phyloP scores from a whole-genome alignment of 2,113 vertebrate species.

The Leptodactylus fuscus region DNA sequence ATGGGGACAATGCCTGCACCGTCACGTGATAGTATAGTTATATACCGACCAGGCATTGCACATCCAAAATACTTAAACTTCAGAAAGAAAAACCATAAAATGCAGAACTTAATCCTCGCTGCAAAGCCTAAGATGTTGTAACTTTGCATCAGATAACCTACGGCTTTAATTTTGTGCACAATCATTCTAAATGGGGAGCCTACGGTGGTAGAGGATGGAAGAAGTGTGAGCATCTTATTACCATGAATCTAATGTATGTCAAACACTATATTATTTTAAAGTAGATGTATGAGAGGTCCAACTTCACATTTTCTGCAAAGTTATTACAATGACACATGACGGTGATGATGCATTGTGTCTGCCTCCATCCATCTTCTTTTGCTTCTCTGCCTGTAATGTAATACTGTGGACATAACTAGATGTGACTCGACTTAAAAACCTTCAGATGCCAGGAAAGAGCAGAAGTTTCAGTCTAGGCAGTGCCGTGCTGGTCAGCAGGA shows the following conservation, averaged over 20 bases:
- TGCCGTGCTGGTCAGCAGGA: constrained; percentile 1
- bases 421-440: constrained; percentile 54
- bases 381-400: constrained; percentile 54
- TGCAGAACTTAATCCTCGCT: not conserved
- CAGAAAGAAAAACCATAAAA: not conserved
- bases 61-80: not conserved
- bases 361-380: constrained; percentile 56
- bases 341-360: constrained; percentile 53
- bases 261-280: constrained; percentile 46
- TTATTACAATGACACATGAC: constrained; percentile 56
- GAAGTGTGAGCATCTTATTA: constrained; percentile 24
- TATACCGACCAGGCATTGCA: not conserved
- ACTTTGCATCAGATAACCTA: constrained; percentile 9
- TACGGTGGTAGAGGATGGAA: constrained; percentile 18
- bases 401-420: constrained; percentile 49
- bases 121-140: not conserved
- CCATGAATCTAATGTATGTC: constrained; percentile 56
- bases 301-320: constrained; percentile 54
- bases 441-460: constrained; percentile 1
- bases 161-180: constrained; percentile 29
- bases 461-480: not conserved
- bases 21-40: too few relatives aligned
- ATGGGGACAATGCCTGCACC: too few relatives aligned
- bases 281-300: constrained; percentile 50
- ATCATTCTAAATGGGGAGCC: constrained; percentile 29